phyloP scores from a whole-genome alignment of 2,888 invertebrate species.

The Epinotia nisella region DNA sequence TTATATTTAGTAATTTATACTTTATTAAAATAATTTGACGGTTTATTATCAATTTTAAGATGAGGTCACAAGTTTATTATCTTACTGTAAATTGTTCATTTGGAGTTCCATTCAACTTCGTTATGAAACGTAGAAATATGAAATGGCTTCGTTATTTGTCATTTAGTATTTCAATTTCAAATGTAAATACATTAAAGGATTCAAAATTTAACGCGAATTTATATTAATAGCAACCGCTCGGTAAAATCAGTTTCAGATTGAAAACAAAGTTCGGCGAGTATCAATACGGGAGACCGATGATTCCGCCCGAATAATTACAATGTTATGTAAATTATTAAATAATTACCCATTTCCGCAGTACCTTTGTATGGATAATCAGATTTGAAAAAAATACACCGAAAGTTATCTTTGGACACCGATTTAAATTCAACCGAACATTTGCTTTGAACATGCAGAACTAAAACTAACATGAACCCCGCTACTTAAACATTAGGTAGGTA shows the following conservation, averaged over 20 bases:
- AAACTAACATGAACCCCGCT: too few relatives aligned
- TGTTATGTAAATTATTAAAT: slow-evolving; percentile 39
- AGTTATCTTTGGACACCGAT: slow-evolving; percentile 2
- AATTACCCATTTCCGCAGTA: slow-evolving; percentile 26
- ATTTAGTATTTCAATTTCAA: slow-evolving; percentile 4
- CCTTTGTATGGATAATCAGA: slow-evolving; percentile 12
- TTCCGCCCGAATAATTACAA: slow-evolving; percentile 36
- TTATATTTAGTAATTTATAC: too few relatives aligned
- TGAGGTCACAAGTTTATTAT: neutral
- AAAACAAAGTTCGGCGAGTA: slow-evolving; percentile 44
- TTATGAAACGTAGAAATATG: neutral
- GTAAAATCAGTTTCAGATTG: slow-evolving; percentile 38
- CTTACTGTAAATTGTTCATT: neutral
- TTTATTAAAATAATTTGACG: too few relatives aligned
- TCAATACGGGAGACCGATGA: slow-evolving; percentile 36
- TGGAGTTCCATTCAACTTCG: neutral
- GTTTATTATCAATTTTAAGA: too few relatives aligned
- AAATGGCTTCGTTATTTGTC: neutral
- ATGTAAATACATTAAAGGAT: slow-evolving; percentile 17
- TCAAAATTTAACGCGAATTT: slow-evolving; percentile 34
- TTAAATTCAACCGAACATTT: neutral
- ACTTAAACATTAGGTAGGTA: too few relatives aligned
- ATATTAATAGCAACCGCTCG: slow-evolving; percentile 28
- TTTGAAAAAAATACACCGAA: neutral
- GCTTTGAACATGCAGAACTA: too few relatives aligned